phyloP scores from a whole-genome alignment of 2,888 invertebrate genomes.

The Scaptomyza cyrtandrae region DNA sequence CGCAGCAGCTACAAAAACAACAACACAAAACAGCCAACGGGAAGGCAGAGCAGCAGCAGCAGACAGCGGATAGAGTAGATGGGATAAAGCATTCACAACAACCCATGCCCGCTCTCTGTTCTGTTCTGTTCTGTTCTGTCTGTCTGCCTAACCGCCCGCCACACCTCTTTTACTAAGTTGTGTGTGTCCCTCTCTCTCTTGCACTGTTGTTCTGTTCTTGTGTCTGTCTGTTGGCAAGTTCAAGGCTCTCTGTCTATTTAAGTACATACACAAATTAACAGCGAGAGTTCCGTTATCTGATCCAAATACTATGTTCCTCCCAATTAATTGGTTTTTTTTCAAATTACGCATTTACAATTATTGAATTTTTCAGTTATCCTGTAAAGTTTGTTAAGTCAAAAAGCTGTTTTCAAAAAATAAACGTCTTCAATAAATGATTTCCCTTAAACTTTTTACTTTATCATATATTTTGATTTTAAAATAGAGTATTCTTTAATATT shows the following conservation, averaged over 20 bases:
- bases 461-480: too few relatives aligned
- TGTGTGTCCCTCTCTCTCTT: background rate
- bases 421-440: too few relatives aligned
- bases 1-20: slow-evolving; percentile 15
- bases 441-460: too few relatives aligned
- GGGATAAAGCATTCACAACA: slow-evolving; percentile 25
- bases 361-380: too few relatives aligned
- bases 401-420: too few relatives aligned
- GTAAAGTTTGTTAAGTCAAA: too few relatives aligned
- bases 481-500: too few relatives aligned
- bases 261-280: slow-evolving; percentile 16
- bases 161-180: background rate
- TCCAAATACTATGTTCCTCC: slow-evolving; percentile 9
- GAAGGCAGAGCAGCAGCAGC: slow-evolving; percentile 29
- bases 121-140: background rate
- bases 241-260: slow-evolving; percentile 69
- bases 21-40: slow-evolving; percentile 47
- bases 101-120: slow-evolving; percentile 4
- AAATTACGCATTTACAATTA: slow-evolving; percentile 15
- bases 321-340: slow-evolving; percentile 29
- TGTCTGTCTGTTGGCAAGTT: slow-evolving; percentile 68
- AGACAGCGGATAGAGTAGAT: slow-evolving; percentile 18
- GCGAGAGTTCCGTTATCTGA: slow-evolving; percentile 8
- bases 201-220: slow-evolving; percentile 4
- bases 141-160: slow-evolving; percentile 12